These are phyloP conservation scores for Hetaerina titia DNA, from an alignment of 2,888 invertebrate species.

Conservation along the genomic window DNA sequence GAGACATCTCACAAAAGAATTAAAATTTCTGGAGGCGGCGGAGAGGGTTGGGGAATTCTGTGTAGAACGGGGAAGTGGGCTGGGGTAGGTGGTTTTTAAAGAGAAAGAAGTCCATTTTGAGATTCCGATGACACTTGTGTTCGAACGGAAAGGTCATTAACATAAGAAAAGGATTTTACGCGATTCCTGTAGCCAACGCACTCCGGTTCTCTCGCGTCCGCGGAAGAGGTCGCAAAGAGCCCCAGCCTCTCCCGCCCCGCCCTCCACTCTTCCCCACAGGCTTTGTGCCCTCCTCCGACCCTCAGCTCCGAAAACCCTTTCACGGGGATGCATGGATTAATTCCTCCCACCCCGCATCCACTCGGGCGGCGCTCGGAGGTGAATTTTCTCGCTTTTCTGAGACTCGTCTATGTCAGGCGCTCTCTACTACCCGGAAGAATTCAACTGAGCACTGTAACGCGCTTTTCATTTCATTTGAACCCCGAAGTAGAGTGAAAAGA, in stretches of 20 bases:
- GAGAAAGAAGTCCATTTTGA: background rate
- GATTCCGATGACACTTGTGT: constrained; percentile 48
- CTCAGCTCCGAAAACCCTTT: background rate
- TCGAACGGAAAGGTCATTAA: constrained; percentile 13
- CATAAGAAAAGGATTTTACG: constrained; percentile 52
- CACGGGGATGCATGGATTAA: background rate
- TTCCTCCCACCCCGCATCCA: background rate
- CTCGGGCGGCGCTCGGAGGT: background rate
- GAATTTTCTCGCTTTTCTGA: background rate
- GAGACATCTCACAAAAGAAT: background rate
- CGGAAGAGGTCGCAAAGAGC: background rate
- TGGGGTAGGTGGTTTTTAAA: background rate
- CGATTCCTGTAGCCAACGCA: background rate
- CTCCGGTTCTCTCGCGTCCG: background rate
- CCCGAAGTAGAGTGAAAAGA: no score
- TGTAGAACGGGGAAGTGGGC: background rate
- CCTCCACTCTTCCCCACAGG: background rate
- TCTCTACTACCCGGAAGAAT: no score
- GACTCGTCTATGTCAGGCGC: background rate
- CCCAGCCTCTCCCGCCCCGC: no score
- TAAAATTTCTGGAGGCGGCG: background rate
- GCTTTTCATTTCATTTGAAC: no score
- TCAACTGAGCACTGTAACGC: no score
- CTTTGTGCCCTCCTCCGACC: background rate
- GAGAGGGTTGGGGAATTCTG: background rate